Conservation (phyloP, 2,888 invertebrate species). For the Polyommatus iphigenia region DNA sequence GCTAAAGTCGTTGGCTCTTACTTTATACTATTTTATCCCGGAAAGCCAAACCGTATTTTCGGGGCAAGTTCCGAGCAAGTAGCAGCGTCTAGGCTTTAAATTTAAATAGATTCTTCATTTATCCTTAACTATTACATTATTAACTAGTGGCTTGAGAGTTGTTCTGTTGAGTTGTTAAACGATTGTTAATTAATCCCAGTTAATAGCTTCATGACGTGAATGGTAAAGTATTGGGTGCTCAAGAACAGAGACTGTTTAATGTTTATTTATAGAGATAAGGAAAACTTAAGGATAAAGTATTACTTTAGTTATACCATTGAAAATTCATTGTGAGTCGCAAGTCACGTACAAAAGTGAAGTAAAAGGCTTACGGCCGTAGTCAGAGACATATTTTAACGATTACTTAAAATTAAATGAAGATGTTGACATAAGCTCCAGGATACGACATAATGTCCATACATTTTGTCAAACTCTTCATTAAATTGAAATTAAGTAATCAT, state of each 20-base stretch:
- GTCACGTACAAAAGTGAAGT: background rate
- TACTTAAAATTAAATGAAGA: too few species aligned
- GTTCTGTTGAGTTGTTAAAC: background rate
- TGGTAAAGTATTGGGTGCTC: background rate
- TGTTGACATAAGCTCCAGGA: too few species aligned
- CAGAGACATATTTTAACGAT: too few species aligned
- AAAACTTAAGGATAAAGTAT: background rate
- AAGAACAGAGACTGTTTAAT: background rate
- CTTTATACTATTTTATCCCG: background rate
- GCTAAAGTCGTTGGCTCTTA: background rate
- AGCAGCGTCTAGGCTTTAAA: background rate
- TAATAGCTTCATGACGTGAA: background rate
- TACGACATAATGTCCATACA: too few species aligned
- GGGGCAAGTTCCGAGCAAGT: background rate
- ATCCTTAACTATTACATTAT: background rate
- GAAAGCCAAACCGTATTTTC: background rate
- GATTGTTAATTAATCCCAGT: slow-evolving; percentile 1
- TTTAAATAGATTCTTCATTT: background rate
- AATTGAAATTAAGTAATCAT: too few species aligned
- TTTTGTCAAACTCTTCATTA: too few species aligned
- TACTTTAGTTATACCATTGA: background rate
- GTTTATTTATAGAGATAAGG: slow-evolving; percentile 7
- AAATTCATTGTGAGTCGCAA: background rate
- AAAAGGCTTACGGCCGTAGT: background rate
- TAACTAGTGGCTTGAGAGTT: background rate